These are phyloP conservation scores for Apodemia hepburni DNA, from an alignment of 2,888 invertebrate species.

Conservation along the genomic window DNA sequence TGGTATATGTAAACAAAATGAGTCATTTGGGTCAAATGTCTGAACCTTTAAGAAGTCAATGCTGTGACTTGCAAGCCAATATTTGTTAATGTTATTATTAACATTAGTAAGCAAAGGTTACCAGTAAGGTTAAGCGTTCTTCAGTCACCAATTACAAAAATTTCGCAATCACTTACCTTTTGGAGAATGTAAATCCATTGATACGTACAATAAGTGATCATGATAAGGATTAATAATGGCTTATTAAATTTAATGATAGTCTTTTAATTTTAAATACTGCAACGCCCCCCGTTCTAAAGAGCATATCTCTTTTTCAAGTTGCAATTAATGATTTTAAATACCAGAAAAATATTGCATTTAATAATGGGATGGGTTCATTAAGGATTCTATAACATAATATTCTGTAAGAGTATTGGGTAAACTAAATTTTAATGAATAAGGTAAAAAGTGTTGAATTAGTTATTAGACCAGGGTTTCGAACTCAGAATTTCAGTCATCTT, in stretches of 20 bases:
- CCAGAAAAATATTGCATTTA: no score
- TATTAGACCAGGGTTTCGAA: no score
- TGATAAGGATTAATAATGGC: background rate
- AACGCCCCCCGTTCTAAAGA: no score
- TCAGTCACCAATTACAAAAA: background rate
- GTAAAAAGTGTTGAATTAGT: no score
- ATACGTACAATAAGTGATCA: background rate
- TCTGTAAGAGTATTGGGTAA: no score
- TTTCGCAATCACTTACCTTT: constrained; percentile 3
- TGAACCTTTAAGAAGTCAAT: background rate
- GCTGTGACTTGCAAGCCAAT: background rate
- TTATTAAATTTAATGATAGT: background rate
- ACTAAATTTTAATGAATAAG: no score
- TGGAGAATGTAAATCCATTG: background rate
- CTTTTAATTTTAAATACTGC: no score
- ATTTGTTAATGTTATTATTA: constrained; percentile 15
- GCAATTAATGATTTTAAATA: no score
- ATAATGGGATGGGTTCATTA: no score
- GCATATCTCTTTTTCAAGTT: no score
- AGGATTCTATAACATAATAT: no score
- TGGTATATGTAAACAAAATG: background rate
- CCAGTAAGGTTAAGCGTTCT: constrained; percentile 3
- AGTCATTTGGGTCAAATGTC: background rate
- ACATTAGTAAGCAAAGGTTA: constrained; percentile 11
- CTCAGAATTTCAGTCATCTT: no score